Percentiles rank a stretch among this genome's conserved stretches.
These are phyloP conservation scores for Myioborus miniatus DNA, from an alignment of 2,797 vertebrate species.

Conservation along the genomic window DNA sequence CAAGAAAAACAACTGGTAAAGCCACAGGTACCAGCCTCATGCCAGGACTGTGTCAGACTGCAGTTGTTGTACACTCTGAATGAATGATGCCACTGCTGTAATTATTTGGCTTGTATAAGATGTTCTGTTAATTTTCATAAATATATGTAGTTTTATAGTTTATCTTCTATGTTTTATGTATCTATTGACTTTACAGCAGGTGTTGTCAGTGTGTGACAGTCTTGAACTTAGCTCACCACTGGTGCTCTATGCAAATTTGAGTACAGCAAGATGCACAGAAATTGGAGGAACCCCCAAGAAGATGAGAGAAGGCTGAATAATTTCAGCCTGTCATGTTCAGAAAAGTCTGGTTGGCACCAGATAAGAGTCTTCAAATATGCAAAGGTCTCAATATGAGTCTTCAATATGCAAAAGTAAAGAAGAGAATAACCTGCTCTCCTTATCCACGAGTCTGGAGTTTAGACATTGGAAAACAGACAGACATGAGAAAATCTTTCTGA, in stretches of 20 bases:
- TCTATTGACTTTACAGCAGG: not conserved
- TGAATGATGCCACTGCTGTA: not conserved
- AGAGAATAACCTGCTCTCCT: not conserved
- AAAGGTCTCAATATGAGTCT: not conserved
- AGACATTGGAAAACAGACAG: not conserved
- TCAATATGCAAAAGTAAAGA: not conserved
- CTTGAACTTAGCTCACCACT: not conserved
- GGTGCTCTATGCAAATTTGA: not conserved
- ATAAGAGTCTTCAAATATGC: not conserved
- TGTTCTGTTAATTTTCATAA: not conserved
- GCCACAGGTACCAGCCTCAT: not conserved
- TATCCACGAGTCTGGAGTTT: not conserved
- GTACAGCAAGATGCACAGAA: not conserved
- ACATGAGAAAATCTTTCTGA: not conserved
- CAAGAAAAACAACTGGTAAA: conserved; percentile 9
- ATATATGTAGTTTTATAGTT: not conserved
- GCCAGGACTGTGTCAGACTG: not conserved
- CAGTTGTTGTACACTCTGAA: not conserved
- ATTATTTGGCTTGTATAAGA: not conserved
- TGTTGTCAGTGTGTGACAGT: not conserved
- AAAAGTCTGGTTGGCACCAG: not conserved
- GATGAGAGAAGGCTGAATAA: not conserved
- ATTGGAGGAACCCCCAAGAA: not conserved
- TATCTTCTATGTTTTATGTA: not conserved
- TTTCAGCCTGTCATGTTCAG: not conserved